Percentiles rank a stretch among this genome's conserved stretches.
Evolutionary conservation across 2,113 vertebrate genomes (phyloP).

Genomic region (Piprites chloris): DNA sequence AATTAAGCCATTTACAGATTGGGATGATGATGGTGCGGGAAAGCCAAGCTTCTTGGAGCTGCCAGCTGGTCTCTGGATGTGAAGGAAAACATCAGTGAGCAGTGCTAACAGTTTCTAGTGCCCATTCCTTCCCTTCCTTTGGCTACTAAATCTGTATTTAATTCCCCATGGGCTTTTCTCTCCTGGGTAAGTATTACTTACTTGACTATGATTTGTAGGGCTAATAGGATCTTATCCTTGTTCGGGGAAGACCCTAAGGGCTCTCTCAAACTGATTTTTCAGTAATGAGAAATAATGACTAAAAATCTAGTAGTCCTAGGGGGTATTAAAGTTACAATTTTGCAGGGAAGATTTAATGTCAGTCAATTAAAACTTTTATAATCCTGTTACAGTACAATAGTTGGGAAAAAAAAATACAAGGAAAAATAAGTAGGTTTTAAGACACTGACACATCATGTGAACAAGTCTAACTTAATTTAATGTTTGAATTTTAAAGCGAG

Average conservation of each 20-base stretch:
- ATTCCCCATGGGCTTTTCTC: neutral
- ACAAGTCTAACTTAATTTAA: neutral
- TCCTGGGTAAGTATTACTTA: neutral
- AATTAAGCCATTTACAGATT: neutral
- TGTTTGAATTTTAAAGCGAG: neutral
- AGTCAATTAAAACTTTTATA: conserved; percentile 28
- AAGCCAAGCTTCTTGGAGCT: neutral
- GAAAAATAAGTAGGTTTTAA: neutral
- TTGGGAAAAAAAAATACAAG: neutral
- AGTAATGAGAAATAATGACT: conserved; percentile 37
- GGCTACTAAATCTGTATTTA: neutral
- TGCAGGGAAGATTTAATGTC: conserved; percentile 1
- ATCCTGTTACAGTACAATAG: neutral
- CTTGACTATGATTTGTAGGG: neutral
- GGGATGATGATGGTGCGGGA: neutral
- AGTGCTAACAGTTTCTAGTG: neutral
- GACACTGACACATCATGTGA: neutral
- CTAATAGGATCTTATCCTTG: conserved; percentile 27
- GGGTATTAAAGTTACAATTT: conserved; percentile 21
- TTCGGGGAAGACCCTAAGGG: neutral
- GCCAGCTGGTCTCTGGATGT: neutral
- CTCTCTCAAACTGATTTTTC: conserved; percentile 5
- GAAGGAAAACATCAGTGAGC: neutral
- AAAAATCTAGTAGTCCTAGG: neutral
- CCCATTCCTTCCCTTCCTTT: neutral